Percentiles rank a stretch among this genome's conserved stretches.
Evolutionary conservation across 2,888 invertebrate species (phyloP).

Genomic region (Flexamia atlantica): DNA sequence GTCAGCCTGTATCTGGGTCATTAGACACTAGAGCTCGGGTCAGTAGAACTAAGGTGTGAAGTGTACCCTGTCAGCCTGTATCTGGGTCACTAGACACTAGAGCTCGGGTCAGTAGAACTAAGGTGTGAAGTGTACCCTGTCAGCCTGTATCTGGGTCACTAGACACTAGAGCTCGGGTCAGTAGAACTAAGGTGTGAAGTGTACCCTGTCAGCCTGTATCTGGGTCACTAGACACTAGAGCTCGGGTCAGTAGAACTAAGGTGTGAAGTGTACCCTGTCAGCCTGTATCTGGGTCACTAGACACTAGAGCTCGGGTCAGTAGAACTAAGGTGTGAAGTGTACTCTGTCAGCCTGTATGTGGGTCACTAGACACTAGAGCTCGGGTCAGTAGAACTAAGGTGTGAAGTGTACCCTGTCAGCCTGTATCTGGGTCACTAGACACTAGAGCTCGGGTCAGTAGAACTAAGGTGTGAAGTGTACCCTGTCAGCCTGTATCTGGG

Average conservation of each 20-base stretch:
- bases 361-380: conserved; percentile 82
- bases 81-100: conserved; percentile 90
- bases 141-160: conserved; percentile 86
- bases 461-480: conserved; percentile 73
- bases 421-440: conserved; percentile 88
- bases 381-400: not conserved
- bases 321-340: not conserved
- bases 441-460: conserved; percentile 73
- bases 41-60: too few relatives aligned
- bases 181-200: too few relatives aligned
- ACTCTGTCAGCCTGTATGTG: conserved; percentile 87
- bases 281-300: too few relatives aligned
- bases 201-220: too few relatives aligned
- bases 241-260: too few relatives aligned
- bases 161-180: too few relatives aligned
- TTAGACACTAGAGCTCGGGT: too few relatives aligned
- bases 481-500: conserved; percentile 86
- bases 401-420: conserved; percentile 79
- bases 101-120: too few relatives aligned
- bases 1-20: too few relatives aligned
- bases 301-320: conserved; percentile 74
- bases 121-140: conserved; percentile 82
- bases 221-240: too few relatives aligned
- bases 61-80: conserved; percentile 83
- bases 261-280: too few relatives aligned